Evolutionary conservation across 2,888 invertebrate species (phyloP).

Genomic region (Pemphredon lugubris): DNA sequence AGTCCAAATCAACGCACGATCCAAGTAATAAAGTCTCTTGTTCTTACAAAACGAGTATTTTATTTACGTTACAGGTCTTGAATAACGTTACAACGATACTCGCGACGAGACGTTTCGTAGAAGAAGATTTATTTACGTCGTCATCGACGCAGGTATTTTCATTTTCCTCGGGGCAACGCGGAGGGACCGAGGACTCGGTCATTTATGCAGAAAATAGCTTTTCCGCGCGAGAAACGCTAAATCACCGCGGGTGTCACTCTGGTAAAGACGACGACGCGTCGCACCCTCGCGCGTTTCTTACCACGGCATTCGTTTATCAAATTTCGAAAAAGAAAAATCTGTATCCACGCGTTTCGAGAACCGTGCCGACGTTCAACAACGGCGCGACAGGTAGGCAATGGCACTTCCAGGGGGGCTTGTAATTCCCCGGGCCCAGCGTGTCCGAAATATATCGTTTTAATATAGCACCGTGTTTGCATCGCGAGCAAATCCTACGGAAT

Average conservation of each 20-base stretch:
- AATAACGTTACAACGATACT: too few species aligned
- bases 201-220: conserved; percentile 75
- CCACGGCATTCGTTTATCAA: background rate
- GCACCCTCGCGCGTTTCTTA: background rate
- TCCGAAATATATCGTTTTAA: conserved; percentile 76
- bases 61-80: too few species aligned
- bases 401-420: background rate
- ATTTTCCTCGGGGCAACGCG: too few species aligned
- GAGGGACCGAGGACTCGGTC: too few species aligned
- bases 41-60: too few species aligned
- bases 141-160: conserved; percentile 61
- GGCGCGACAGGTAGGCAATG: background rate
- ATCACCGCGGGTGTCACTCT: conserved; percentile 27
- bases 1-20: too few species aligned
- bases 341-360: too few species aligned
- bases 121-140: too few species aligned
- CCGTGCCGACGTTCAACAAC: too few species aligned
- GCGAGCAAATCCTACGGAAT: conserved; percentile 72
- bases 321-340: background rate
- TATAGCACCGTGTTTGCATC: conserved; percentile 73
- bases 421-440: conserved; percentile 36
- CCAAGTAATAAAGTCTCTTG: too few species aligned
- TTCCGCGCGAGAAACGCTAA: conserved; percentile 21
- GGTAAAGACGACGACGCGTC: conserved; percentile 17
- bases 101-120: too few species aligned